Base-by-base conservation (phyloP, 2,797 vertebrate genomes). In the Enteromius treurensis region DNA sequence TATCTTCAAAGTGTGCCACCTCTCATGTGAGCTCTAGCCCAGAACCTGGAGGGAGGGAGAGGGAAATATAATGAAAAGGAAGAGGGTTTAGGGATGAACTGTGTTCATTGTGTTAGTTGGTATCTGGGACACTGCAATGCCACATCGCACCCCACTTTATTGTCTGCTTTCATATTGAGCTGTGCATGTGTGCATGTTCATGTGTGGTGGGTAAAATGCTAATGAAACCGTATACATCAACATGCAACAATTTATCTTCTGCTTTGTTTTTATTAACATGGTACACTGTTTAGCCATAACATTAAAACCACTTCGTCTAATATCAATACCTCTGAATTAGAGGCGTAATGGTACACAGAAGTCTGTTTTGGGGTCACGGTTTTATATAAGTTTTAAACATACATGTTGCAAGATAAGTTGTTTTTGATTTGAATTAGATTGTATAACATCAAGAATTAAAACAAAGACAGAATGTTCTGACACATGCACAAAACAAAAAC, bases 1-100 rank as follows among this genome's bases (percentile, higher is more conserved):
- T 90, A 81, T 94, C 94, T 92, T 93, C 92, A 95, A 97, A 97
- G 95, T 96, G 89, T 97, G 96, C 95, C 96, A 96, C 95, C 96
- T 96, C 96, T 97, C 96, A 87, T 95, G 96, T 93, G 95, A 96
- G 96, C 96, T 94, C 94, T 94, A 94, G 92, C 94, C 95, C 91
- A 92, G 95, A 96, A 95, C 91, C 94, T 94, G 91, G 92, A 86
- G 90, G 88, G 77, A 26, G 53, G 29, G 85, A 64, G 74, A 86
- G 70, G 9, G 73, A 58, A 65, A 51, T 62, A 55, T 68, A 49
- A 74, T 26, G 23, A 84, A 86, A 78, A 87, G 88, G 75, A 83
- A 86, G 37, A 65, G 47, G 88, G 81, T 86, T 69, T 79, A 34
- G 81, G 47, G 88, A 87, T 90, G 87, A 81, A 13, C 68, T 49